Evolutionary conservation across 2,797 vertebrate genomes (phyloP).

Genomic region (Sorex maritimensis): DNA sequence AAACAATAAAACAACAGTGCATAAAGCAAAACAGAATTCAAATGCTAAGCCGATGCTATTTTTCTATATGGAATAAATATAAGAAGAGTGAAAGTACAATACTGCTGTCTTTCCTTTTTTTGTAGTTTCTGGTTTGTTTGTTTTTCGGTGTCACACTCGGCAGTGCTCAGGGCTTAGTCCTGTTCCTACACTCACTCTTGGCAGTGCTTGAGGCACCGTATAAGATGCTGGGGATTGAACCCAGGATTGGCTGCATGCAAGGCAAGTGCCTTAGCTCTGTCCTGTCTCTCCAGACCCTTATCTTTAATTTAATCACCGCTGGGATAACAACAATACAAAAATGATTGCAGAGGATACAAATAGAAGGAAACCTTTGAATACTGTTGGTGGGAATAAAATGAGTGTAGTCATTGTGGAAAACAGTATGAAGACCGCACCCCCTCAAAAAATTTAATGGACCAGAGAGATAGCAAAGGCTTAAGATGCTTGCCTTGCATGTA

Average conservation of each 20-base stretch:
- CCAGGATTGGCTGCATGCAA: too few relatives aligned
- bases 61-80: slow-evolving; percentile 9
- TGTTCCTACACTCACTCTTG: too few relatives aligned
- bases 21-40: background rate
- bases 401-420: background rate
- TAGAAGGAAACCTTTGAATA: background rate
- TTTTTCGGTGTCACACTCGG: too few relatives aligned
- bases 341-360: background rate
- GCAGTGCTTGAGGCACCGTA: too few relatives aligned
- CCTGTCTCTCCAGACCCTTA: too few relatives aligned
- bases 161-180: too few relatives aligned
- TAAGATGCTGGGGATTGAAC: too few relatives aligned
- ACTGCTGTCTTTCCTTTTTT: background rate
- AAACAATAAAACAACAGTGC: too few relatives aligned
- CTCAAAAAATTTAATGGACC: background rate
- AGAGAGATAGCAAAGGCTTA: too few relatives aligned
- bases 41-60: slow-evolving; percentile 27
- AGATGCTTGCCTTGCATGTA: too few relatives aligned
- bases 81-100: background rate
- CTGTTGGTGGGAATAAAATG: background rate
- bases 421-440: background rate
- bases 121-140: too few relatives aligned
- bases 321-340: slow-evolving; percentile 32
- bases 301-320: background rate
- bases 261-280: too few relatives aligned